Conservation (phyloP, 2,113 vertebrate species). For the Burhinus bistriatus region DNA sequence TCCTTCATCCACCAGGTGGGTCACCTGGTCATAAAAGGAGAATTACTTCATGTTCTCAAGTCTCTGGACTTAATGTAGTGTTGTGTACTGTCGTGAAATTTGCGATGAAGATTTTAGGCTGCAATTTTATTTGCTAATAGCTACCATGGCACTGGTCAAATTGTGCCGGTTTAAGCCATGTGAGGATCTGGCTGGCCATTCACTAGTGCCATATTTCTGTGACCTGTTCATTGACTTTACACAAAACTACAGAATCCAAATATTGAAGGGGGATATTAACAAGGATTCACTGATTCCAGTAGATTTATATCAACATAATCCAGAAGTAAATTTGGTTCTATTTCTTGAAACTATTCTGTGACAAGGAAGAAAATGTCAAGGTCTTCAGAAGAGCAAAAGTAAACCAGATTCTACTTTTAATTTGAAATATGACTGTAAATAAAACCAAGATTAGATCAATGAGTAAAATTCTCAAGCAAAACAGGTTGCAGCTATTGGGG, state of each 20-base stretch:
- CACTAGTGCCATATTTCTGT: neutral
- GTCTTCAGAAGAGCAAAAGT: neutral
- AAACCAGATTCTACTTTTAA: neutral
- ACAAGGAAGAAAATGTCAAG: neutral
- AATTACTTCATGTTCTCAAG: neutral
- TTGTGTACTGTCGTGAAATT: neutral
- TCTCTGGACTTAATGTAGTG: neutral
- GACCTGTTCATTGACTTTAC: neutral
- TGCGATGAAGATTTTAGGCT: neutral
- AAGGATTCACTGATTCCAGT: neutral
- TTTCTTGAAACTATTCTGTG: neutral
- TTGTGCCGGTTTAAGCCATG: neutral
- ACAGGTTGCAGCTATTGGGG: neutral
- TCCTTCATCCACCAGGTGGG: no score
- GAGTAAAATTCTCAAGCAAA: neutral
- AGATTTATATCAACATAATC: neutral
- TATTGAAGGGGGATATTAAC: neutral
- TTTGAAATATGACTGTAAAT: conserved; percentile 32
- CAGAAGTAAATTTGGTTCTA: neutral
- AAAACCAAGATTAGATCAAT: conserved; percentile 52
- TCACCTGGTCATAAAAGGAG: no score
- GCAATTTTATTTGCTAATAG: neutral
- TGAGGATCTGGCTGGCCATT: neutral
- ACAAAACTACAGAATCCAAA: neutral
- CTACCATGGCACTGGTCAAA: neutral